These are phyloP conservation scores for Notolabrus celidotus DNA, from an alignment of 2,797 vertebrate genomes.

Conservation along the genomic window DNA sequence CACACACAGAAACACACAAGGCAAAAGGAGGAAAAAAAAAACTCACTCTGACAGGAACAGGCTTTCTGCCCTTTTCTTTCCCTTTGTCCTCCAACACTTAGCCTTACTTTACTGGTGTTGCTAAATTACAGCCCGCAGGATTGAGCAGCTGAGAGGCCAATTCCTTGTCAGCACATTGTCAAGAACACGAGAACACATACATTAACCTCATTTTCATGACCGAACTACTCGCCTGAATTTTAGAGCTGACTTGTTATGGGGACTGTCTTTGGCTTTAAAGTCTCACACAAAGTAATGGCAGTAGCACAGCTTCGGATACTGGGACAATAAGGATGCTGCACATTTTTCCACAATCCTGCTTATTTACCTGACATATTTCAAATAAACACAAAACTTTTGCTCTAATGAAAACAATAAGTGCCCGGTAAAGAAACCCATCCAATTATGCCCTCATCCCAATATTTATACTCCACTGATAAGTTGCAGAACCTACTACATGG, in stretches of 20 bases:
- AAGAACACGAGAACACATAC: neutral
- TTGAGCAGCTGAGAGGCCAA: constrained; percentile 8
- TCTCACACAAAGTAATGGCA: neutral
- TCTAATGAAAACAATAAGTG: no score
- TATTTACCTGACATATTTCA: no score
- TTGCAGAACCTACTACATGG: no score
- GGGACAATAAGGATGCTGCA: no score
- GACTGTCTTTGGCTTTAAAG: neutral
- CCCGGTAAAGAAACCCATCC: no score
- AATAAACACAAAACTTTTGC: no score
- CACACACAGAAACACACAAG: constrained; percentile 36
- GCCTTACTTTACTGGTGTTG: constrained; percentile 15
- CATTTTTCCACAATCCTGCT: no score
- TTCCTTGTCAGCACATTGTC: constrained; percentile 36
- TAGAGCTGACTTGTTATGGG: constrained; percentile 4
- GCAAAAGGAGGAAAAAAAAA: constrained; percentile 28
- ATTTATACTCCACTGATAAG: no score
- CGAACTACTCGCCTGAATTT: constrained; percentile 19
- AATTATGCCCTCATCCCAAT: no score
- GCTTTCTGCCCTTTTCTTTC: constrained; percentile 1
- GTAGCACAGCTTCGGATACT: no score
- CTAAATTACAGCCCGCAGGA: constrained; percentile 21
- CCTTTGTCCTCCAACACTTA: constrained; percentile 15
- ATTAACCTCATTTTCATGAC: constrained; percentile 8
- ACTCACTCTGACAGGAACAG: neutral